These are phyloP conservation scores for Porites lutea DNA, from an alignment of 64 coral and sea anemone genomes.

Conservation along the genomic window DNA sequence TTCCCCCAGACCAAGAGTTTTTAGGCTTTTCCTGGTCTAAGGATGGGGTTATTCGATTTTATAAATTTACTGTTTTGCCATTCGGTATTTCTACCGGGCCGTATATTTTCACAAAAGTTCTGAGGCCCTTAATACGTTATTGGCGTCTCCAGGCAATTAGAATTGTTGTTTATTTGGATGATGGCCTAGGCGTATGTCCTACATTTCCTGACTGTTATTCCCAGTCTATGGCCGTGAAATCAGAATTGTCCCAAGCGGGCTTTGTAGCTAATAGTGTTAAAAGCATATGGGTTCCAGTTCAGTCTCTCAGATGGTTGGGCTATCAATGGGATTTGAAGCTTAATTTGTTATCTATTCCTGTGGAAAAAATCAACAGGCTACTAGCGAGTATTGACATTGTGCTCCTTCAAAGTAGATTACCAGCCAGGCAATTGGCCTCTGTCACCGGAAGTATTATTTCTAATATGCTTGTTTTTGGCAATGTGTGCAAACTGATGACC, in stretches of 20 bases:
- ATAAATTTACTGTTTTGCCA: constrained; percentile 44
- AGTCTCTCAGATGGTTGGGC: constrained; percentile 46
- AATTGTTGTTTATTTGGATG: constrained; percentile 53
- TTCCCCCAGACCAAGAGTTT: no score
- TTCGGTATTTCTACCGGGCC: constrained; percentile 36
- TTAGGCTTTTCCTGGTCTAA: no score
- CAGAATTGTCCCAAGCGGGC: constrained; percentile 36
- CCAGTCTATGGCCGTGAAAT: constrained; percentile 50
- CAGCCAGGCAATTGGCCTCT: constrained; percentile 72
- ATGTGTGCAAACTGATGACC: constrained; percentile 70
- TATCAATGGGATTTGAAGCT: constrained; percentile 49
- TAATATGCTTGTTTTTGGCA: constrained; percentile 69
- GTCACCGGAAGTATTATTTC: constrained; percentile 56
- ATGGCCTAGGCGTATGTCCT: constrained; percentile 21
- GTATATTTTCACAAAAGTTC: constrained; percentile 64
- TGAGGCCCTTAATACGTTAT: constrained; percentile 41
- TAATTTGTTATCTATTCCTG: constrained; percentile 33
- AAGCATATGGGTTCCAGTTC: constrained; percentile 20
- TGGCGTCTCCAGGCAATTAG: constrained; percentile 17
- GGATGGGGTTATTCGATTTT: no score
- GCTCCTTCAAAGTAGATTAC: constrained; percentile 18
- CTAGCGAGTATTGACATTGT: background rate
- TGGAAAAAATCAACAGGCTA: constrained; percentile 24
- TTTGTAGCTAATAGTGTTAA: constrained; percentile 49
- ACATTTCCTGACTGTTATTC: constrained; percentile 26